These are phyloP conservation scores for Cyprinodon diabolis DNA, from an alignment of 2,797 vertebrate species.

Conservation along the genomic window DNA sequence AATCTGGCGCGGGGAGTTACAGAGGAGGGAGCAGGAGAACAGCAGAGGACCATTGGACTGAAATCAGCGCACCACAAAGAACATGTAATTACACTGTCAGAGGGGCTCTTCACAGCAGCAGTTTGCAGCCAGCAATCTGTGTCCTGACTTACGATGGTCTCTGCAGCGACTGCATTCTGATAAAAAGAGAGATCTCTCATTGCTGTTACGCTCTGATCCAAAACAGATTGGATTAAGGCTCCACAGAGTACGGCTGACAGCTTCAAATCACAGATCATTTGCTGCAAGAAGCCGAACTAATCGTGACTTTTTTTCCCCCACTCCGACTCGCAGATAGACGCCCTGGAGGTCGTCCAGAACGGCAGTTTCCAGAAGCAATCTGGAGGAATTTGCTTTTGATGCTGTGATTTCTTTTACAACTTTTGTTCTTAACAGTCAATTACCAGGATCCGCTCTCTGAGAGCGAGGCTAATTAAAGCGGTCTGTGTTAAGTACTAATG, in stretches of 20 bases:
- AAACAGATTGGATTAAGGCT: not conserved
- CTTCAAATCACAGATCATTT: slow-evolving; percentile 15
- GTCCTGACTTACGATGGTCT: not conserved
- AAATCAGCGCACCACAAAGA: slow-evolving; percentile 40
- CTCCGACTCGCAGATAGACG: slow-evolving; percentile 27
- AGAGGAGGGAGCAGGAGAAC: slow-evolving; percentile 27
- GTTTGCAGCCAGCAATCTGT: slow-evolving; percentile 15
- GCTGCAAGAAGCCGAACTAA: slow-evolving; percentile 2
- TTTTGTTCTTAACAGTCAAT: slow-evolving; percentile 25
- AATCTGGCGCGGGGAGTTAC: slow-evolving; percentile 10
- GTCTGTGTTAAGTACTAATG: not conserved
- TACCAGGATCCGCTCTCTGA: slow-evolving; percentile 14
- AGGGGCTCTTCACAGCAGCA: slow-evolving; percentile 41
- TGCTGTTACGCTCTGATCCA: slow-evolving; percentile 10
- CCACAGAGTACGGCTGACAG: slow-evolving; percentile 10
- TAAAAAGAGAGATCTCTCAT: slow-evolving; percentile 8
- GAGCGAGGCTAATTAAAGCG: slow-evolving; percentile 1
- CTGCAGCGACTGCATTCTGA: not conserved
- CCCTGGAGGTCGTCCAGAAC: slow-evolving; percentile 42
- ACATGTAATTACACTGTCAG: slow-evolving; percentile 35
- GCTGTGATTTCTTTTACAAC: slow-evolving; percentile 30
- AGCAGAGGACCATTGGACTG: slow-evolving; percentile 23
- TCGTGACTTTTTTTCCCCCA: not conserved
- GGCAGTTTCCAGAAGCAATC: slow-evolving; percentile 35
- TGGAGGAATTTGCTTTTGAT: slow-evolving; percentile 19